Base-by-base conservation (phyloP, 2,113 vertebrate genomes). In the Hippopotamus amphibius region DNA sequence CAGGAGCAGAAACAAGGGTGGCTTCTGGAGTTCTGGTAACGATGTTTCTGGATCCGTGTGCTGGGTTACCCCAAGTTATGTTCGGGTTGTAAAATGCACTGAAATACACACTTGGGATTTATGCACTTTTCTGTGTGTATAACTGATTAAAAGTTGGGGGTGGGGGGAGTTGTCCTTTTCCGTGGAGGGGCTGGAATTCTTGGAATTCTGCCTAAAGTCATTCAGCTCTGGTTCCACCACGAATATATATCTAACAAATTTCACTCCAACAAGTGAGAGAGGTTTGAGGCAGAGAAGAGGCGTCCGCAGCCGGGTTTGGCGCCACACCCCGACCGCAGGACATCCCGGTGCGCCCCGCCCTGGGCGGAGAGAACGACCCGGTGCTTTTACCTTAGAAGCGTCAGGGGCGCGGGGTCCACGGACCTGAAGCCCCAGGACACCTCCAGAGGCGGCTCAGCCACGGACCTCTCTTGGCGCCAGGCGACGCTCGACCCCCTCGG, bases 251-350 rank as follows among this genome's bases (percentile, higher is more conserved):
- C 41, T 22, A 63, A 50, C 9, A 17, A 43, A 21, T n/a, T 63
- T 14, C 24, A n/a, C 21, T 61, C 15, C 74, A 46, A 7, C 14
- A 16, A 24, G 0, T 3, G 26, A 57, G 33, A 57, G 33, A 4
- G 65, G 26, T 6, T 0, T 5, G 24, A 59, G 48, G 55, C 53
- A 28, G 17, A 41, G 46, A 19, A 15, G 46, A 53, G 48, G 33
- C 3, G 0, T 19, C 11, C 33, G 1, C 4, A 16, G 19, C 12
- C 3, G 12, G 37, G 26, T 10, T 46, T 5, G 0, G 9, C 4
- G 11, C 69, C 17, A 37, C n/a, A 6, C 4, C 28, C 30, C 8
- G 17, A 24, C 14, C 24, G 59, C 17, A 28, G 50, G 10, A 4
- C 2, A 2, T 1, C 63, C 7, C 9, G 9, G 43, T 1, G 0